A percentile compares a stretch with the other conserved stretches of the same genome.
These are phyloP conservation scores for Embiotoca jacksoni DNA, from an alignment of 2,113 vertebrate species.

Conservation along the genomic window DNA sequence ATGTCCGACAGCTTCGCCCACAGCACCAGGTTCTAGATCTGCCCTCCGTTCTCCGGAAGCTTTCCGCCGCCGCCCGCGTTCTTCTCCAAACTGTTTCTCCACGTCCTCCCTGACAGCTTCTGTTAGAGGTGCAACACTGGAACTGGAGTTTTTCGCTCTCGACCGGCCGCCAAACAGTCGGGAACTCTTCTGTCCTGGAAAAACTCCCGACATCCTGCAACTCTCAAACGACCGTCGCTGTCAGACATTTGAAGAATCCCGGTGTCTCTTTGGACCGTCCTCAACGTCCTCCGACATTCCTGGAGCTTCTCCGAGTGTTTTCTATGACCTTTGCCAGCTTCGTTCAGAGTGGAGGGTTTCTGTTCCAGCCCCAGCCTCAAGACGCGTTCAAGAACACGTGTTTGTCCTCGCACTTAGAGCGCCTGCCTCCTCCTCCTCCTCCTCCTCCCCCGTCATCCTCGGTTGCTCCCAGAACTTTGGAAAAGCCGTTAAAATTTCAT, in stretches of 20 bases:
- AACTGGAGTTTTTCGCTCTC: not conserved
- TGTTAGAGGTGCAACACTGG: no score
- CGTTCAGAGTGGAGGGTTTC: not conserved
- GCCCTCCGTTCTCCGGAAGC: not conserved
- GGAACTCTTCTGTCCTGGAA: not conserved
- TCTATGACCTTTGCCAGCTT: not conserved
- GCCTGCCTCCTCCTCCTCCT: not conserved
- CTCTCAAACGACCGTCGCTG: not conserved
- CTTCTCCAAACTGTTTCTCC: no score
- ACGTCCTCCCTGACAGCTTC: no score
- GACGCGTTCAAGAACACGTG: not conserved
- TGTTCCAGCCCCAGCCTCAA: not conserved
- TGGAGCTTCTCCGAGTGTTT: no score
- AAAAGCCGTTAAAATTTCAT: no score
- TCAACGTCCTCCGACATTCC: not conserved
- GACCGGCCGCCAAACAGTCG: not conserved
- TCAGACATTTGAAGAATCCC: no score
- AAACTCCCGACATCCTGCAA: not conserved
- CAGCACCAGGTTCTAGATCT: slow-evolving; percentile 91
- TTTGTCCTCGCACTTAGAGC: not conserved
- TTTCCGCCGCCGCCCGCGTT: no score
- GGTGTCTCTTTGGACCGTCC: not conserved
- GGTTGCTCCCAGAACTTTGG: no score
- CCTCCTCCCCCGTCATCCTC: no score
- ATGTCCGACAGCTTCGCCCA: slow-evolving; percentile 92